Percentiles rank a stretch among this genome's conserved stretches.
Conservation (phyloP, 2,113 vertebrate genomes). For the Cyanoramphus novaezelandiae region DNA sequence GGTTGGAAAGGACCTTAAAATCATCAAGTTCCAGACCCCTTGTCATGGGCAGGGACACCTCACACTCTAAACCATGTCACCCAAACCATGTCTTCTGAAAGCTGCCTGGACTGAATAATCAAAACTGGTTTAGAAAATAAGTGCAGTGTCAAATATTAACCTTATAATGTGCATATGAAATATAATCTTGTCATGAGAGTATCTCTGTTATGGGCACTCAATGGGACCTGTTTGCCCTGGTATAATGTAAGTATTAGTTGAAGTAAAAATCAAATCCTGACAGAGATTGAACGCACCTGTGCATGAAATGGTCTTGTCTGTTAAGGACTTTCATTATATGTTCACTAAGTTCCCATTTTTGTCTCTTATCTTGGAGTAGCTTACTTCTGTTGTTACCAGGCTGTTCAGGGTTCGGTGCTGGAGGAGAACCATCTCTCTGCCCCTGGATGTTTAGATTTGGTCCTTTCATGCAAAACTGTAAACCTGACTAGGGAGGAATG, state of each 20-base stretch:
- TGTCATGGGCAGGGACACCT: too few species aligned
- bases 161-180: not conserved
- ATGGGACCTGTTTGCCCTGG: not conserved
- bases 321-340: not conserved
- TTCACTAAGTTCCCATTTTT: not conserved
- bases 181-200: not conserved
- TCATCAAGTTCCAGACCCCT: too few species aligned
- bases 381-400: not conserved
- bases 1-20: too few species aligned
- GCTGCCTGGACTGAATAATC: not conserved
- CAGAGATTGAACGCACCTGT: not conserved
- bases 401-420: not conserved
- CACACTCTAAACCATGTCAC: too few species aligned
- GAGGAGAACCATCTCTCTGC: not conserved
- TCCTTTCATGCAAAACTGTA: not conserved
- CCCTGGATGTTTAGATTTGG: not conserved
- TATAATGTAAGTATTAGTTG: not conserved
- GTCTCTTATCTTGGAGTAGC: not conserved
- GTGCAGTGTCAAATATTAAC: not conserved
- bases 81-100: not conserved
- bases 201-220: not conserved
- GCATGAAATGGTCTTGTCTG: not conserved
- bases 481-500: not conserved
- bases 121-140: not conserved
- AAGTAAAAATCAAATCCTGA: not conserved